phyloP scores from a whole-genome alignment of 2,113 vertebrate genomes.

The Gnathonemus echidnorhynchus region DNA sequence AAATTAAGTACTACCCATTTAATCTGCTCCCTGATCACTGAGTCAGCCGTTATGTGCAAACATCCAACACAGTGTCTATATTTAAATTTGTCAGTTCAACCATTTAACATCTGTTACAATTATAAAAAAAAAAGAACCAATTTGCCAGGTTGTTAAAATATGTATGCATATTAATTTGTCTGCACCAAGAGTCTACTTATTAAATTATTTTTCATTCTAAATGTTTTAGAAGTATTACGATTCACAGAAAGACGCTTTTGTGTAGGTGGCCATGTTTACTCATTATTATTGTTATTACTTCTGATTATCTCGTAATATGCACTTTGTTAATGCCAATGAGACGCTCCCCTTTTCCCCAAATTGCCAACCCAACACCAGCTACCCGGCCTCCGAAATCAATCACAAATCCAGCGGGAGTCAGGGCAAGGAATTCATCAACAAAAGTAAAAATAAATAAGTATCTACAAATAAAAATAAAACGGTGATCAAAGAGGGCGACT shows the following conservation, averaged over 20 bases:
- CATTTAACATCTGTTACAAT: conserved; percentile 31
- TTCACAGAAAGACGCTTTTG: background rate
- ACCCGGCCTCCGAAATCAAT: background rate
- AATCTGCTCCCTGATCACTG: conserved; percentile 43
- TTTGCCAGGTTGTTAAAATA: conserved; percentile 48
- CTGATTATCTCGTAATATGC: background rate
- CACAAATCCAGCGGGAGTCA: background rate
- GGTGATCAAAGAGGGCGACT: conserved; percentile 58
- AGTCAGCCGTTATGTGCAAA: conserved; percentile 37
- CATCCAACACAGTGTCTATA: conserved; percentile 15
- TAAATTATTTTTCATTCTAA: conserved; percentile 44
- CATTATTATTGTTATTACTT: background rate
- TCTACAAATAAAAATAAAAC: conserved; percentile 32
- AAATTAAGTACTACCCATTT: conserved; percentile 57
- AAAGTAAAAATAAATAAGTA: conserved; percentile 40
- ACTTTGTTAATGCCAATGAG: background rate
- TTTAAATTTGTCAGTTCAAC: conserved; percentile 29
- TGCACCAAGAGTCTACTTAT: conserved; percentile 38
- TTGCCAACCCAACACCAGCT: background rate
- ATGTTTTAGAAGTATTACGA: background rate
- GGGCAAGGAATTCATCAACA: conserved; percentile 27
- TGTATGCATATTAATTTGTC: conserved; percentile 39
- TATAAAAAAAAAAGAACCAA: conserved; percentile 22
- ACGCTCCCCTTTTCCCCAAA: background rate
- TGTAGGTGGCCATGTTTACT: background rate